Evolutionary conservation across 2,113 vertebrate genomes (phyloP), one percentile per base, ranked within the genome.

Genomic region (Heterocephalus glaber): DNA sequence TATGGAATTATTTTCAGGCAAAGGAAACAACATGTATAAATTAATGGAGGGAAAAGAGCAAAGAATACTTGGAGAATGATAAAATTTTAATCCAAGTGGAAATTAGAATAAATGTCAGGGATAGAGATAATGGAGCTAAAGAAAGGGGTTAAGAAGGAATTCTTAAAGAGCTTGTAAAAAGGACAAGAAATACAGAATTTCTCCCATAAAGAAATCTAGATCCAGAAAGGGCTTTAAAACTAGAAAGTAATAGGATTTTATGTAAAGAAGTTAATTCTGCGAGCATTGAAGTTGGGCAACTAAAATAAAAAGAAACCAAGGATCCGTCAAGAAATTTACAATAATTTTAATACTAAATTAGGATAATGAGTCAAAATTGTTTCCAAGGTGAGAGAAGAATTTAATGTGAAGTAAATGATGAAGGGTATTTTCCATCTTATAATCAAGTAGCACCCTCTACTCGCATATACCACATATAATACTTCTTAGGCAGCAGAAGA

Each of bases 71-170:
- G 5, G 28, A 83, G 14, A 83, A 82, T 76, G 4, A 22, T 44
- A 20, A 82, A 95, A 77, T 19, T 52, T 74, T 68, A 94, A 88
- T 61, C 7, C 6, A 89, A 79, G 13, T 74, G 16, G 61, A 92
- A 56, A 82, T 65, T 63, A 94, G 20, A 77, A 77, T 85, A 90
- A 82, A 94, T 63, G 68, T 82, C 85, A 90, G 35, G 44, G 16
- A 83, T 22, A 24, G 30, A 92, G 7, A 95, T 72, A 70, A 58
- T 14, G 8, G 41, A 35, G 2, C 49, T 88, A 35, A 87, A 90
- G 38, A 77, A 82, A 66, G 5, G 22, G 38, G 2, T 26, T 79
- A 47, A 14, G 47, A 81, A 88, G 41, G 49, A 26, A 87, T 95
- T 93, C 92, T 80, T 24, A 95, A 83, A 60, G 49, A 38, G 13